Evolutionary conservation across 2,113 vertebrate genomes (phyloP), one percentile per base, ranked within the genome.

Genomic region (Myotis yumanensis): DNA sequence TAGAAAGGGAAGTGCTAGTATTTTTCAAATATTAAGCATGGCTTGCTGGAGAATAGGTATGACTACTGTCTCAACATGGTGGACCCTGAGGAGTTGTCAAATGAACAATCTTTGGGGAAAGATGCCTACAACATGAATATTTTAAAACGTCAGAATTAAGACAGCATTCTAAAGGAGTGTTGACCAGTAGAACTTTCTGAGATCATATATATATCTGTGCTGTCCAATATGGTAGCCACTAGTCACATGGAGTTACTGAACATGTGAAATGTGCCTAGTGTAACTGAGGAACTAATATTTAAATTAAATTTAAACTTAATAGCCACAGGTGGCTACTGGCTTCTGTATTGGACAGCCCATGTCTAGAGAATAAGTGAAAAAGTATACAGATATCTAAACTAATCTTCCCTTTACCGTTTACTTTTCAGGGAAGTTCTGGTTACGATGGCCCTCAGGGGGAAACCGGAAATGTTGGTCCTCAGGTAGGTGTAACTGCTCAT

Each of bases 401-500:
- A 14, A 62, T 48, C 32, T 28, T 96, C 3, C 16, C 6, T 92
- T 69, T 80, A 8, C 68, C 35, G 85, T 91, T 96, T 96, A 7
- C 93, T 97, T 97, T 97, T 35, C 94, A 98, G 98, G 98, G 98
- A 81, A 71, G 90, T 14, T 84, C 89, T 35, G 95, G 97, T 95
- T 89, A 84, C 0, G 54, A 25, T 15, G 98, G 97, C 46, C 32
- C 51, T 10, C 93, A 37, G 69, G 98, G 98, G 48, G 90, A 94
- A 32, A 17, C 46, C 2, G 98, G 98, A 71, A 68, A 71, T 88
- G 68, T 71, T 6, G 98, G 98, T 17, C 46, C 73, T 77, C 73
- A 43, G 95, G 98, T 98, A 98, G 95, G 97, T 95, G 11, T 66
- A 79, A 69, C 10, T 28, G 20, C 40, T 37, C 25, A 5, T 71